These are phyloP conservation scores for Caenorhabditis wallacei DNA, from an alignment of 2,888 invertebrate species.

Conservation along the genomic window DNA sequence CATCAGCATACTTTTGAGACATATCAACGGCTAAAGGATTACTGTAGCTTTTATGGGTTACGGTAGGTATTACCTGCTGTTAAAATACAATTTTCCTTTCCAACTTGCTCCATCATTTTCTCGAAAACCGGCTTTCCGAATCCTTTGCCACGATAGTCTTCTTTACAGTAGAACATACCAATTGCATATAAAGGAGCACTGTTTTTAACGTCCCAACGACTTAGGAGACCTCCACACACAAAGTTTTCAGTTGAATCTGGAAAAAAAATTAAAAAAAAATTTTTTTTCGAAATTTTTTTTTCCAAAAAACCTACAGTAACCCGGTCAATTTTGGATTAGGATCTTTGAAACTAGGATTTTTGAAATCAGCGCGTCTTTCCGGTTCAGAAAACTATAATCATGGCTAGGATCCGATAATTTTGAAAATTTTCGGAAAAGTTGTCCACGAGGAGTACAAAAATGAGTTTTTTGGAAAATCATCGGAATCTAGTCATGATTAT, in stretches of 20 bases:
- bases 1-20: slow-evolving; percentile 48
- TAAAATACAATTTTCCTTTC: slow-evolving; percentile 36
- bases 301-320: too few relatives aligned
- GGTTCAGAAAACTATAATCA: too few relatives aligned
- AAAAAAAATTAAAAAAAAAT: not conserved
- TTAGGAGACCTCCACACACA: slow-evolving; percentile 13
- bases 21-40: slow-evolving; percentile 50
- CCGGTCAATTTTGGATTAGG: too few relatives aligned
- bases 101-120: slow-evolving; percentile 39
- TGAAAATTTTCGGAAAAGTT: too few relatives aligned
- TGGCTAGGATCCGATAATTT: too few relatives aligned
- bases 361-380: too few relatives aligned
- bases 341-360: too few relatives aligned
- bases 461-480: too few relatives aligned
- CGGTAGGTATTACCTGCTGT: slow-evolving; percentile 19
- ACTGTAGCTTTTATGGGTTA: not conserved
- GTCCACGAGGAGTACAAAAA: too few relatives aligned
- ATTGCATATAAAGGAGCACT: slow-evolving; percentile 30
- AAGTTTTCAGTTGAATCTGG: slow-evolving; percentile 9
- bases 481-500: too few relatives aligned
- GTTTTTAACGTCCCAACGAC: slow-evolving; percentile 32
- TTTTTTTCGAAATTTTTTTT: too few relatives aligned
- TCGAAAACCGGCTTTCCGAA: slow-evolving; percentile 27
- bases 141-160: slow-evolving; percentile 38
- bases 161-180: slow-evolving; percentile 37